These are phyloP conservation scores for Chaetogeoica ovagalla DNA, from an alignment of 2,888 invertebrate genomes.

Conservation along the genomic window DNA sequence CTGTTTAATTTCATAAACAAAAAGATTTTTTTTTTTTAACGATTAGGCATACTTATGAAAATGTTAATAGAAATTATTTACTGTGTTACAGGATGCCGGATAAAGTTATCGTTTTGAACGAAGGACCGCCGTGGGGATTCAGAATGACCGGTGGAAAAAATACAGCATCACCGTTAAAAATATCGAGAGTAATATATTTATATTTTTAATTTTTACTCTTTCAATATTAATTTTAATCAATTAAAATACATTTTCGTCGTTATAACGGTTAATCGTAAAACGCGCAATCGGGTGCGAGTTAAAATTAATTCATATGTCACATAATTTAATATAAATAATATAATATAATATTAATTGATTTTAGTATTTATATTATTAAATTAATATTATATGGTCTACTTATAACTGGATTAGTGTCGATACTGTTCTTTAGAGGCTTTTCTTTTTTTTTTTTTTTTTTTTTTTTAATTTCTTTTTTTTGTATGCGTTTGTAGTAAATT, in stretches of 20 bases:
- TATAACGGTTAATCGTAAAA: not conserved
- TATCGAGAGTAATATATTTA: constrained; percentile 74
- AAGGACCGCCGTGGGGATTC: constrained; percentile 87
- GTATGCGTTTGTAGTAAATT: too few relatives aligned
- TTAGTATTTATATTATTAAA: too few relatives aligned
- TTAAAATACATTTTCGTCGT: not conserved
- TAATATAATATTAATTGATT: too few relatives aligned
- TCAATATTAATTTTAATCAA: not conserved
- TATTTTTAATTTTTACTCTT: not conserved
- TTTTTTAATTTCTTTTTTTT: too few relatives aligned
- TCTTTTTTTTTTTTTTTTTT: too few relatives aligned
- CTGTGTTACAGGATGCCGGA: constrained; percentile 60
- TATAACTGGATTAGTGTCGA: too few relatives aligned
- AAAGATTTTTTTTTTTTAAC: not conserved
- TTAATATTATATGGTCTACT: too few relatives aligned
- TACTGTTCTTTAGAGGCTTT: too few relatives aligned
- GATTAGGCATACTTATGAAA: not conserved
- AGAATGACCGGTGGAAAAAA: constrained; percentile 79
- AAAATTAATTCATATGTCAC: not conserved
- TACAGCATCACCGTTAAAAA: constrained; percentile 74
- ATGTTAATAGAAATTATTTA: not conserved
- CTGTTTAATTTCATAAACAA: not conserved
- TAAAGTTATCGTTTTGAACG: constrained; percentile 74
- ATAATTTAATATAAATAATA: too few relatives aligned
- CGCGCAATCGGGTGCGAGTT: not conserved